Percentiles rank a stretch among this genome's conserved stretches.
phyloP scores from a whole-genome alignment of 1,140 invertebrate genomes.

The Heliconius hermathena region DNA sequence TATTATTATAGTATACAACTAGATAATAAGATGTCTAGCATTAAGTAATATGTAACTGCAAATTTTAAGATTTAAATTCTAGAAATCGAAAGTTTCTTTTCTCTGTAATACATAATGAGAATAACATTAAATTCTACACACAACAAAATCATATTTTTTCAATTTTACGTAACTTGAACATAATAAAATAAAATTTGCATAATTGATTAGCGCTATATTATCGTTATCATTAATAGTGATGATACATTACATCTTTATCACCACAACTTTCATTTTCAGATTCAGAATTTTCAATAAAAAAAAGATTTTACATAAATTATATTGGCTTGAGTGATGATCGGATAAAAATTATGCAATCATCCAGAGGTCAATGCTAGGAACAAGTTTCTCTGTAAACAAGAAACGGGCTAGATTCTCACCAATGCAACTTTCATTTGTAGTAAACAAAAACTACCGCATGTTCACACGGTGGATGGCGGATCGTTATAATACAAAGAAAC shows the following conservation, averaged over 20 bases:
- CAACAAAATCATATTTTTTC: neutral
- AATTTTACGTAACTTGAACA: neutral
- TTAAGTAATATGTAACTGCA: neutral
- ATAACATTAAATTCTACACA: neutral
- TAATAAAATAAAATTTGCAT: neutral
- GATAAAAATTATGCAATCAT: conserved; percentile 42
- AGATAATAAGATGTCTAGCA: too few species aligned
- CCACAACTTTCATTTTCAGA: conserved; percentile 7
- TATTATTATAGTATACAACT: too few species aligned
- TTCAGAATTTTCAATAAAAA: neutral
- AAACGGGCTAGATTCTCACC: conserved; percentile 73
- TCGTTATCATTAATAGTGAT: neutral
- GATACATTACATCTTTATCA: neutral
- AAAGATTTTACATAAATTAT: neutral
- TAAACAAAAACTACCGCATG: conserved; percentile 65
- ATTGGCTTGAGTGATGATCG: neutral
- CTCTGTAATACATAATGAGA: neutral
- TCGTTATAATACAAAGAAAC: conserved; percentile 39
- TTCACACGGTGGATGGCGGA: conserved; percentile 62
- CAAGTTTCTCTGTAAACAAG: conserved; percentile 68
- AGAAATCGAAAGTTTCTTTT: neutral
- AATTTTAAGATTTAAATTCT: neutral
- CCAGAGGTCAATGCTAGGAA: conserved; percentile 70
- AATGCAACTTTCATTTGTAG: conserved; percentile 76
- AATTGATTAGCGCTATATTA: neutral